phyloP scores from a whole-genome alignment of 2,797 vertebrate species.

The Xenopus petersii region DNA sequence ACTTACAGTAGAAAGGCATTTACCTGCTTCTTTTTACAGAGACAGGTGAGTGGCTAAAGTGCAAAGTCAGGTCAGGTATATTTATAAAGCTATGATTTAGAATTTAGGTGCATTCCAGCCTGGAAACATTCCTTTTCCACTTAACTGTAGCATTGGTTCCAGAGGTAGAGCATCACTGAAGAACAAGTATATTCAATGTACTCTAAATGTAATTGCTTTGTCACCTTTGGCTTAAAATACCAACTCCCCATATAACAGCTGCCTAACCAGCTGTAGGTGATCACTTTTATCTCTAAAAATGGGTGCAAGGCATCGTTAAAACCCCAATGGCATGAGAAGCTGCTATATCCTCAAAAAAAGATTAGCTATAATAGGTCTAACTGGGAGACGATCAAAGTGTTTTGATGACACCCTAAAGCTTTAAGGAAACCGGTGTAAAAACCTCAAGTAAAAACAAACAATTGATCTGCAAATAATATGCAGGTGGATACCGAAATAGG shows the following conservation, averaged over 20 bases:
- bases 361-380: constrained; percentile 7
- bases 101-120: background rate
- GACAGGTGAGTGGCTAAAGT: no score
- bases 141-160: no score
- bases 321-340: constrained; percentile 23
- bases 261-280: constrained; percentile 33
- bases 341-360: constrained; percentile 14
- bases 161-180: no score
- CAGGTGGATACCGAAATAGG: constrained; percentile 9
- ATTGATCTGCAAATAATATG: constrained; percentile 15
- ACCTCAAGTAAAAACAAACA: constrained; percentile 25
- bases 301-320: constrained; percentile 24
- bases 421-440: background rate
- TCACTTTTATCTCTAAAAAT: constrained; percentile 29
- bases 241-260: constrained; percentile 22
- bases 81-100: no score
- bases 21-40: no score
- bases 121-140: no score
- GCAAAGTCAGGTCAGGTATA: no score
- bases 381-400: constrained; percentile 21
- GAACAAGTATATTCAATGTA: constrained; percentile 18
- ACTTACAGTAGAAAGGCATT: no score
- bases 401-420: background rate
- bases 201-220: background rate
- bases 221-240: constrained; percentile 22